A percentile compares a stretch with the other conserved stretches of the same genome.
Conservation (phyloP, 2,888 invertebrate species). For the Drosophila antonietae region DNA sequence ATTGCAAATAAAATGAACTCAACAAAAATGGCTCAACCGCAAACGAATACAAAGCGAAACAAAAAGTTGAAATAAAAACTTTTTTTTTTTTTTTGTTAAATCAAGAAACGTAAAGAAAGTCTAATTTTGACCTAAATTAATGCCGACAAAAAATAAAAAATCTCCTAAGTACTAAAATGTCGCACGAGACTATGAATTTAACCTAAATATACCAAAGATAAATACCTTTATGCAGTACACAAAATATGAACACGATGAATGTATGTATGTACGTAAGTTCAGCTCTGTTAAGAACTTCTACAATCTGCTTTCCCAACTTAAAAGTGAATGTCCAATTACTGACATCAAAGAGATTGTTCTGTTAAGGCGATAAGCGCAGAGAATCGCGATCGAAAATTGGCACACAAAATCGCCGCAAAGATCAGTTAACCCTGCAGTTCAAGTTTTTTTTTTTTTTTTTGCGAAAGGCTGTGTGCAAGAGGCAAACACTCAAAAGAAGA, state of each 20-base stretch:
- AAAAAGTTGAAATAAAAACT: constrained; percentile 15
- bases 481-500: background rate
- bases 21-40: constrained; percentile 29
- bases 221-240: background rate
- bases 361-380: constrained; percentile 10
- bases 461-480: constrained; percentile 60
- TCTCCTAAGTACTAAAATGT: background rate
- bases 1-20: constrained; percentile 59
- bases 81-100: constrained; percentile 23
- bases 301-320: background rate
- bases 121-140: constrained; percentile 62
- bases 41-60: constrained; percentile 33
- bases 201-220: constrained; percentile 6
- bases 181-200: constrained; percentile 3
- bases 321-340: background rate
- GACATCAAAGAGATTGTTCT: constrained; percentile 29
- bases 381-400: constrained; percentile 30
- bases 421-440: constrained; percentile 63
- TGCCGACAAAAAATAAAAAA: constrained; percentile 1
- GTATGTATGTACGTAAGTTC: background rate
- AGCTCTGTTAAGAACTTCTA: constrained; percentile 2
- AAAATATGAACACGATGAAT: background rate
- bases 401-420: constrained; percentile 35
- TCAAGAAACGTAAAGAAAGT: constrained; percentile 61
- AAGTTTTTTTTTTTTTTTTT: constrained; percentile 52